Base-by-base conservation (phyloP, 2,797 vertebrate genomes). In the Hydrolagus colliei region DNA sequence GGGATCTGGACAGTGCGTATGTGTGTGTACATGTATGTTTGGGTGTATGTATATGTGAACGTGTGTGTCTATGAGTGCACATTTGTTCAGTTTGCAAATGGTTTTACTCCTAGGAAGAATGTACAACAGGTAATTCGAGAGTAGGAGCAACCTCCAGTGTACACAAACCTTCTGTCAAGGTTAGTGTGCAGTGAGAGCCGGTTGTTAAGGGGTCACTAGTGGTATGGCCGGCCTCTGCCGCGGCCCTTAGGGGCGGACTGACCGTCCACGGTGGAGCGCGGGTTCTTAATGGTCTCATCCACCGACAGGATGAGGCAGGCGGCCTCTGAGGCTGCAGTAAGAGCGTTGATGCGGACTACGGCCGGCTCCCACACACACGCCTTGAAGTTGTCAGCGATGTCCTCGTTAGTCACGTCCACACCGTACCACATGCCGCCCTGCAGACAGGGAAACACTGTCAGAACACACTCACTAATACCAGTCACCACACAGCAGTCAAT, bases 231-330 rank as follows among this genome's bases (percentile, higher is more conserved):
- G 4, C 94, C 95, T 0, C 96, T 88, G 52, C 96, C 97, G 0
- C 96, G 92, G 1, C 91, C 95, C 0, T 76, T 76, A 22, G 89
- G 88, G 0, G 88, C 72, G 0, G 96, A 92, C 0, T 96, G 92
- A 0, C 87, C 92, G 0, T 99, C 97, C 62, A 91, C 74, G 0
- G 88, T 88, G 76, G 96, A 96, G 52, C 97, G 96, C 0, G 98
- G 98, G 88, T 98, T 99, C 92, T 96, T 98, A 93, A 99, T 98
- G 80, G 98, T 98, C 88, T 99, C 97, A 0, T 98, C 98, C 1
- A 98, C 97, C 0, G 97, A 99, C 86, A 99, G 93, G 13, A 99
- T 96, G 73, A 99, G 97, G 85, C 98, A 99, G 0, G 97, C 97
- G 0, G 98, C 98, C 91, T 99, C 98, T 0, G 97, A 97, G 0